Conservation (phyloP, 2,888 invertebrate species). For the Cerastis leucographa region DNA sequence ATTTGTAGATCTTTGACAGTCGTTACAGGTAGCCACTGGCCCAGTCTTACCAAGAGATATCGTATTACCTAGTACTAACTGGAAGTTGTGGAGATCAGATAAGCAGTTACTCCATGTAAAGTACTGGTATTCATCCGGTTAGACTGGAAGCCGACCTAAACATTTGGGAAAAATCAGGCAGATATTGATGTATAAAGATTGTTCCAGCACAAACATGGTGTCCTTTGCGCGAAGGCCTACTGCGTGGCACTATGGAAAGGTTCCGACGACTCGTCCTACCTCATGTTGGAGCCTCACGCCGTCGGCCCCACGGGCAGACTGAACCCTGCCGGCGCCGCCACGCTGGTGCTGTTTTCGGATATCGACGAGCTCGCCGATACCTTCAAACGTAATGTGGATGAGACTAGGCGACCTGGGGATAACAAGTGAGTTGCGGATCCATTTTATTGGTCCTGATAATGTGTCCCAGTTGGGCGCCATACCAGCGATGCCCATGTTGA, state of each 20-base stretch:
- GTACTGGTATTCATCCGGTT: no score
- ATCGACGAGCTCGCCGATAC: conserved; percentile 78
- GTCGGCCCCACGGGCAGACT: conserved; percentile 79
- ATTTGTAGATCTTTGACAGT: no score
- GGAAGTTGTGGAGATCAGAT: no score
- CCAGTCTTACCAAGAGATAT: no score
- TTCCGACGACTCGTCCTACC: conserved; percentile 73
- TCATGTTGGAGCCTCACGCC: conserved; percentile 84
- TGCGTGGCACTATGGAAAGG: conserved; percentile 83
- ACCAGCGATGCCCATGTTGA: no score
- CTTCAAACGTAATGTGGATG: conserved; percentile 52
- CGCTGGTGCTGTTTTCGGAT: conserved; percentile 74
- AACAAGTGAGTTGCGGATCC: conserved; percentile 6
- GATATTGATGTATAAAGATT: neutral
- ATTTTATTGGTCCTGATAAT: neutral
- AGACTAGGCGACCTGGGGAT: conserved; percentile 14
- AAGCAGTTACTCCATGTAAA: no score
- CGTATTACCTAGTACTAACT: no score
- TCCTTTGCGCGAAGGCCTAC: conserved; percentile 83
- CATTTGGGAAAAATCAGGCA: no score
- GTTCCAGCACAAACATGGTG: conserved; percentile 80
- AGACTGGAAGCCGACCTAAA: no score
- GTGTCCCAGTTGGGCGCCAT: neutral
- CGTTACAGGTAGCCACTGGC: no score
- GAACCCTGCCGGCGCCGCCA: conserved; percentile 80